These are phyloP conservation scores for Eristalis pertinax DNA, from an alignment of 2,888 invertebrate genomes.

Conservation along the genomic window DNA sequence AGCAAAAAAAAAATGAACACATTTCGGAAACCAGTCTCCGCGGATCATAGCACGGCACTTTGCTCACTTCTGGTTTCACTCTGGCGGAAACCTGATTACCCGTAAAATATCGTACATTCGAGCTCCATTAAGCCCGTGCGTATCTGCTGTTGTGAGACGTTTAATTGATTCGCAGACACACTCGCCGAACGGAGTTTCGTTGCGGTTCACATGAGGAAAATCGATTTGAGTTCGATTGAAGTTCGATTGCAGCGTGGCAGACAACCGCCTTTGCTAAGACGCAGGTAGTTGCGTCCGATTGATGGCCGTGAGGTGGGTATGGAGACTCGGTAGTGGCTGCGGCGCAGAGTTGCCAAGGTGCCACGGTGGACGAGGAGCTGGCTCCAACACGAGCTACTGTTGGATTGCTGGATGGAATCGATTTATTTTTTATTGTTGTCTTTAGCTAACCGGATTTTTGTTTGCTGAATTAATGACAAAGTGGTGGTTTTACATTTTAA, in stretches of 20 bases:
- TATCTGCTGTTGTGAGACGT: constrained; percentile 2
- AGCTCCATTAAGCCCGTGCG: constrained; percentile 6
- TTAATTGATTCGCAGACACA: constrained; percentile 10
- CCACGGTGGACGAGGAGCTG: too few species aligned
- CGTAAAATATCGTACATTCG: constrained; percentile 6
- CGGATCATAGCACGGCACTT: not conserved
- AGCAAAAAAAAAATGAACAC: constrained; percentile 6
- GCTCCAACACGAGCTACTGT: too few species aligned
- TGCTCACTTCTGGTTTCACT: constrained; percentile 24
- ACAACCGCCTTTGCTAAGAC: not conserved
- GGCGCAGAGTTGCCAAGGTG: not conserved
- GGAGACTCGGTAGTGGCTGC: not conserved
- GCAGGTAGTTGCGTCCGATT: not conserved
- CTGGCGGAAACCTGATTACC: constrained; percentile 22
- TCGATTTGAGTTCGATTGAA: constrained; percentile 4
- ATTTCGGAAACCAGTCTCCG: constrained; percentile 33
- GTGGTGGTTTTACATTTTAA: constrained; percentile 22
- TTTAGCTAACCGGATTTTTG: constrained; percentile 16
- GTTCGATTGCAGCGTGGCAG: constrained; percentile 2
- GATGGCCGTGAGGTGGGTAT: not conserved
- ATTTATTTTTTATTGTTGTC: not conserved
- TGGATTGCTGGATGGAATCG: not conserved
- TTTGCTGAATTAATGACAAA: constrained; percentile 3
- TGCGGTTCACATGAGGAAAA: not conserved
- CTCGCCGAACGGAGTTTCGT: not conserved